A percentile compares a stretch with the other conserved stretches of the same genome.
Evolutionary conservation across 2,888 invertebrate genomes (phyloP).

Genomic region (Leptodirus hochenwartii): DNA sequence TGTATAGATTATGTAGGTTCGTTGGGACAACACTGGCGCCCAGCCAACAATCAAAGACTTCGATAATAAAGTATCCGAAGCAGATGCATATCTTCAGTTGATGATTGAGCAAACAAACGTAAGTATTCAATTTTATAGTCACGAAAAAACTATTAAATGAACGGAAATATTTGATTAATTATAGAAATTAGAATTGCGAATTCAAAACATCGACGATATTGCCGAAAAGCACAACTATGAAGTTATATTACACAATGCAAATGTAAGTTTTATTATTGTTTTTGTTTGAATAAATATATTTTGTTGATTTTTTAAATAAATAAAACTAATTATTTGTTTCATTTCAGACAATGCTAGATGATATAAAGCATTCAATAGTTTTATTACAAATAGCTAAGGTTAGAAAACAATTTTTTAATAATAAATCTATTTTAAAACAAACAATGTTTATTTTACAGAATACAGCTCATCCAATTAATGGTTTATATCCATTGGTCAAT

Average conservation of each 20-base stretch:
- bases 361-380: conserved; percentile 96
- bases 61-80: conserved; percentile 82
- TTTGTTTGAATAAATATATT: conserved; percentile 7
- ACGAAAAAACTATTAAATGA: not conserved
- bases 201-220: conserved; percentile 38
- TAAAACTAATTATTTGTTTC: conserved; percentile 11
- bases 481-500: too few species aligned
- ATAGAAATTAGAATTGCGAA: conserved; percentile 49
- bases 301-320: conserved; percentile 3
- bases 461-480: conserved; percentile 81
- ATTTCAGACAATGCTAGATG: conserved; percentile 77
- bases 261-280: conserved; percentile 37
- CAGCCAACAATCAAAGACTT: conserved; percentile 48
- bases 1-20: conserved; percentile 24
- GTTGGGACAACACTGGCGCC: conserved; percentile 37
- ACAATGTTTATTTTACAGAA: conserved; percentile 40
- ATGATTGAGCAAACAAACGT: conserved; percentile 85
- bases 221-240: conserved; percentile 50
- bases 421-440: conserved; percentile 1
- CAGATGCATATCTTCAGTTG: conserved; percentile 89
- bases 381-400: conserved; percentile 96
- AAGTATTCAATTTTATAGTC: conserved; percentile 17
- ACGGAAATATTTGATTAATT: conserved; percentile 16
- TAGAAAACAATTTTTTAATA: conserved; percentile 15
- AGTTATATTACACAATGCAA: conserved; percentile 53